Evolutionary conservation across 2,113 vertebrate species (phyloP).

Genomic region (Halichoeres trimaculatus): DNA sequence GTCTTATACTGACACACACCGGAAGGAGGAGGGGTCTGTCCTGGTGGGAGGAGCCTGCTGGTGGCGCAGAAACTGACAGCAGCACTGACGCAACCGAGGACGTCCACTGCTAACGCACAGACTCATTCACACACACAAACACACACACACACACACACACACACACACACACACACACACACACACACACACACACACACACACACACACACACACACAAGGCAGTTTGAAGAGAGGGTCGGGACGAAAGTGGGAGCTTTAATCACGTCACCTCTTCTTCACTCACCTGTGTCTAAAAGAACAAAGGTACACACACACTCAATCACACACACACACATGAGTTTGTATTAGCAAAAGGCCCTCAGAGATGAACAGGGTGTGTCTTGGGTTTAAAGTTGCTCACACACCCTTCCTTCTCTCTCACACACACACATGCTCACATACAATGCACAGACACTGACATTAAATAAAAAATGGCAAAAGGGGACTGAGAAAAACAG

Average conservation of each 20-base stretch:
- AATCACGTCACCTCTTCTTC: constrained; percentile 9
- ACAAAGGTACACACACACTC: not conserved
- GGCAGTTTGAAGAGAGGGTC: not conserved
- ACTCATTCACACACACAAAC: not conserved
- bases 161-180: no score
- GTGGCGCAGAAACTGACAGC: constrained; percentile 51
- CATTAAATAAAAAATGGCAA: not conserved
- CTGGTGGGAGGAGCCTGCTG: constrained; percentile 54
- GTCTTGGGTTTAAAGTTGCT: not conserved
- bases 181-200: constrained; percentile 3
- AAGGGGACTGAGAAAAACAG: not conserved
- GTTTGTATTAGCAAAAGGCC: constrained; percentile 1
- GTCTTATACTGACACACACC: constrained; percentile 62
- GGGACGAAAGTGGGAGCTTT: constrained; percentile 22
- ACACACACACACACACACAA: constrained; percentile 1
- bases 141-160: not conserved
- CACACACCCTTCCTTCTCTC: not conserved
- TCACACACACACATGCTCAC: not conserved
- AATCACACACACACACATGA: not conserved
- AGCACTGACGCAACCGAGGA: constrained; percentile 66
- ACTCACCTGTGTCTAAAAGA: constrained; percentile 15
- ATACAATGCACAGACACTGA: no score
- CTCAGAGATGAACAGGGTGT: not conserved
- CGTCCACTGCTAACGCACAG: constrained; percentile 22
- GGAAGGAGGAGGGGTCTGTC: constrained; percentile 41